Percentiles rank a stretch among this genome's conserved stretches.
phyloP scores from a whole-genome alignment of 2,888 invertebrate species.

The Enoplolaimus lenunculus region DNA sequence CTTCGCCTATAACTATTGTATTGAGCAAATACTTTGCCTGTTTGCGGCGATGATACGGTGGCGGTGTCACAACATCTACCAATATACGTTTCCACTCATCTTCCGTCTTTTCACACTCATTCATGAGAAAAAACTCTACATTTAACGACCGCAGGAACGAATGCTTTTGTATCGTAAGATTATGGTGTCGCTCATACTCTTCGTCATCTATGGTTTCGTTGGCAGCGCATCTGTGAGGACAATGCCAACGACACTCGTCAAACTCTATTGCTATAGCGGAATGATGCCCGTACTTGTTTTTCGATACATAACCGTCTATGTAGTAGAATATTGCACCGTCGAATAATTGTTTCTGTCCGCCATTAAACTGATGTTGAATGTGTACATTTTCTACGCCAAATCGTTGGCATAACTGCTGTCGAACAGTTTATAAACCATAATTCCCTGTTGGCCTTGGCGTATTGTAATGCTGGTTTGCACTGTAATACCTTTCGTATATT shows the following conservation, averaged over 20 bases:
- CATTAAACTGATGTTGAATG: conserved; percentile 17
- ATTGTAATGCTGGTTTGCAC: no score
- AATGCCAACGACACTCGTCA: background rate
- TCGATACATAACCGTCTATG: conserved; percentile 9
- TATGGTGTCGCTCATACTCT: background rate
- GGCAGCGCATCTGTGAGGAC: background rate
- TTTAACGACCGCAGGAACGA: no score
- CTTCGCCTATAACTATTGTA: background rate
- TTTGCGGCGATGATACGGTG: no score
- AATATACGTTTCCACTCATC: background rate
- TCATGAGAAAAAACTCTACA: no score
- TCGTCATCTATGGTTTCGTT: no score
- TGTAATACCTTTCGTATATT: no score
- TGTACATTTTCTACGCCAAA: background rate
- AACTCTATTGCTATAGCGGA: background rate
- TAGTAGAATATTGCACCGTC: background rate
- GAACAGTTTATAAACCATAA: background rate
- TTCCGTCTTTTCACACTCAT: no score
- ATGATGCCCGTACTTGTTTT: background rate
- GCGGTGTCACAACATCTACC: no score
- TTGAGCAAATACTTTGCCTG: no score
- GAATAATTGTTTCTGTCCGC: conserved; percentile 1
- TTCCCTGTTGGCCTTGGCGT: no score
- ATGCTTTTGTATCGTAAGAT: background rate
- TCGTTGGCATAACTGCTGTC: background rate